Conservation (phyloP, 2,888 invertebrate species). For the Ophion costatus region DNA sequence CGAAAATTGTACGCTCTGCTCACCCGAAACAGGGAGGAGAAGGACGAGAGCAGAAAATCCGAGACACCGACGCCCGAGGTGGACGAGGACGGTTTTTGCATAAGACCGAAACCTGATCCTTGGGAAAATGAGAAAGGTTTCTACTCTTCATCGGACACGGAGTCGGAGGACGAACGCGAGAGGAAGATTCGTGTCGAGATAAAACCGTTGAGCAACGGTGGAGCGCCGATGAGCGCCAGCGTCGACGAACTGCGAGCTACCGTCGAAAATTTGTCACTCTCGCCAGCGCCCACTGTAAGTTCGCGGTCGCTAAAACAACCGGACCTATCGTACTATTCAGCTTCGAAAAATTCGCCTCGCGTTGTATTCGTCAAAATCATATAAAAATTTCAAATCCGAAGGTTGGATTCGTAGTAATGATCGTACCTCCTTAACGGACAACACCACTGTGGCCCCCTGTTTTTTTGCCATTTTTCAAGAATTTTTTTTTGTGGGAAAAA, state of each 20-base stretch:
- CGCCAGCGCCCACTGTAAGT: conserved; percentile 89
- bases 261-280: conserved; percentile 94
- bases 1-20: not conserved
- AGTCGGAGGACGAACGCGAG: conserved; percentile 95
- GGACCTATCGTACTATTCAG: no score
- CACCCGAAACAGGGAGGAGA: conserved; percentile 87
- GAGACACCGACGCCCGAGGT: conserved; percentile 90
- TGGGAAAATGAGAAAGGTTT: conserved; percentile 92
- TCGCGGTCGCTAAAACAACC: conserved; percentile 19
- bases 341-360: no score
- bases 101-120: conserved; percentile 92
- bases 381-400: no score
- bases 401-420: no score
- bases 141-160: conserved; percentile 94
- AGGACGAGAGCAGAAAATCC: conserved; percentile 86
- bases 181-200: conserved; percentile 97
- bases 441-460: no score
- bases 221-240: conserved; percentile 96
- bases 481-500: no score
- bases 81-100: conserved; percentile 97
- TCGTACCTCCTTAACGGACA: no score
- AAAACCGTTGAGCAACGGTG: conserved; percentile 95
- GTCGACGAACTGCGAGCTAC: conserved; percentile 97
- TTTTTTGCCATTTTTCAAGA: no score
- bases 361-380: no score